These are phyloP conservation scores for Agrochola litura DNA, from an alignment of 2,888 invertebrate species.

Conservation along the genomic window DNA sequence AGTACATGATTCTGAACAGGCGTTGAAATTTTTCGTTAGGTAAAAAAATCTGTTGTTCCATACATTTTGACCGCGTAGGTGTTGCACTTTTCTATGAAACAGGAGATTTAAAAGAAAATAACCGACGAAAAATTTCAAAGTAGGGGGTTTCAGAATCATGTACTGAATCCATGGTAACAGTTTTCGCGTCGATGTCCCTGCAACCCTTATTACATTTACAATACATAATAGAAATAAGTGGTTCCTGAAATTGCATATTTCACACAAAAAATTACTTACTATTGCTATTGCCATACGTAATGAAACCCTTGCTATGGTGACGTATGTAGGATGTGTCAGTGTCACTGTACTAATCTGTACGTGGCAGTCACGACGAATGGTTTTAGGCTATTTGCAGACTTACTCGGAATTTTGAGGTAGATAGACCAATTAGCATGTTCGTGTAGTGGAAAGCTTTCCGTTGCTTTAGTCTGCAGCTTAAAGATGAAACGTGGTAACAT, in stretches of 20 bases:
- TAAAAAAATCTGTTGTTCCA: no score
- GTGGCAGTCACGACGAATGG: conserved; percentile 24
- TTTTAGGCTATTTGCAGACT: conserved; percentile 14
- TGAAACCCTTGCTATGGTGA: conserved; percentile 3
- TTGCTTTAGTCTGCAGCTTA: background rate
- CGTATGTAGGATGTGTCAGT: conserved; percentile 25
- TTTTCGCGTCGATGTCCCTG: no score
- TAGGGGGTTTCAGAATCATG: no score
- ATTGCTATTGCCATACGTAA: conserved; percentile 34
- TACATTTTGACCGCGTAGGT: no score
- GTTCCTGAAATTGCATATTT: background rate
- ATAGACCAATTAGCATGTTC: conserved; percentile 30
- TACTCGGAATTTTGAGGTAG: conserved; percentile 9
- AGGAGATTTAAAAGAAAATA: no score
- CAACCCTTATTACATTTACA: background rate
- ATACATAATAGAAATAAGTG: background rate
- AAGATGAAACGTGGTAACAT: conserved; percentile 22
- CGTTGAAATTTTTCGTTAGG: no score
- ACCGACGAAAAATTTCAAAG: no score
- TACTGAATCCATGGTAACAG: no score
- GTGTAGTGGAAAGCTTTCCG: conserved; percentile 1
- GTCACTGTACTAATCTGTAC: conserved; percentile 32
- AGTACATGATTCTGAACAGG: no score
- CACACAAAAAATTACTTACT: background rate
- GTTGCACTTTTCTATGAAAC: no score